Conservation (phyloP, 2,113 vertebrate species). For the Sturnira hondurensis region DNA sequence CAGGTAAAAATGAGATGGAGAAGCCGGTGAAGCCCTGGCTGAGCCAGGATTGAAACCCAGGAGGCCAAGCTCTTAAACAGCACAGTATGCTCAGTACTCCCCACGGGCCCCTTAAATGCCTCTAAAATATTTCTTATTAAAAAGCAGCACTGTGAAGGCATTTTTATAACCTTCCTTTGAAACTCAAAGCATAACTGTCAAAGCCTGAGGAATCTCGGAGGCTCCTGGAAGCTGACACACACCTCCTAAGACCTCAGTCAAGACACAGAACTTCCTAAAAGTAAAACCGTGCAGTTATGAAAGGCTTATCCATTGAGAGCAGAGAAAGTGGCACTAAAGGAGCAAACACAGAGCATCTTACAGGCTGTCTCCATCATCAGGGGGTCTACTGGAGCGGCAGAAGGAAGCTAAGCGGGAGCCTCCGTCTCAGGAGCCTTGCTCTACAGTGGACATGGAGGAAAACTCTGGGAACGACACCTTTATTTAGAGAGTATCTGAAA, state of each 20-base stretch:
- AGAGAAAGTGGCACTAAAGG: not conserved
- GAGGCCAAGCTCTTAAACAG: not conserved
- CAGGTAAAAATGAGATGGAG: rapidly evolving
- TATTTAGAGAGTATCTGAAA: not conserved
- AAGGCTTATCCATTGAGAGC: not conserved
- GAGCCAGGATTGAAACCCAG: not conserved
- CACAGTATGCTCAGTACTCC: not conserved
- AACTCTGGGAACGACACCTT: not conserved
- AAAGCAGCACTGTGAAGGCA: not conserved
- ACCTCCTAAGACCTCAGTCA: not conserved
- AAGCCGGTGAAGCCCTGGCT: not conserved
- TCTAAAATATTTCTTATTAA: not conserved
- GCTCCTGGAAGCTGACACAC: not conserved
- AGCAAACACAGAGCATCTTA: not conserved
- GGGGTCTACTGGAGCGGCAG: not conserved
- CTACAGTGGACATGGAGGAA: not conserved
- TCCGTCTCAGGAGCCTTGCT: not conserved
- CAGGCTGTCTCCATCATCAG: rapidly evolving
- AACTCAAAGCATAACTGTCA: not conserved
- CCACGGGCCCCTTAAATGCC: not conserved
- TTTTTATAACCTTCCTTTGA: not conserved
- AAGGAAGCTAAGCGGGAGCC: not conserved
- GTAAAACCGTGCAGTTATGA: not conserved
- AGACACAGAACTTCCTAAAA: not conserved
- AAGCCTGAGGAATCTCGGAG: not conserved